phyloP scores from a whole-genome alignment of 2,888 invertebrate species.

The Polia nebulosa region DNA sequence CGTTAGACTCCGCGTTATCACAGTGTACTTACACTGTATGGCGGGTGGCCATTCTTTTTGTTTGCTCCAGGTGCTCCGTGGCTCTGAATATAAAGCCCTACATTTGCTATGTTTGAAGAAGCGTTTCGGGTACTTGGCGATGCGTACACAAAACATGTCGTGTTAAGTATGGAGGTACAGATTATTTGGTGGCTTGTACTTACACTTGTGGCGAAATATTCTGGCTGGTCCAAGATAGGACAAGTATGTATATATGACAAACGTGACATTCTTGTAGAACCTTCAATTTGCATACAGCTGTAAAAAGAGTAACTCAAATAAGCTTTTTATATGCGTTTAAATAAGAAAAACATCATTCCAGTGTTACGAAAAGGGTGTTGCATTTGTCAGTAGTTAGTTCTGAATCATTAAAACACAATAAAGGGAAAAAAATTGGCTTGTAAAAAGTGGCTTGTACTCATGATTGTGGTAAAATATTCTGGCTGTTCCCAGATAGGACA shows the following conservation, averaged over 20 bases:
- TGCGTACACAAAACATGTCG: slow-evolving; percentile 14
- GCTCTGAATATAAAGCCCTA: slow-evolving; percentile 71
- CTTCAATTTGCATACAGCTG: slow-evolving; percentile 24
- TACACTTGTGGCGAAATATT: slow-evolving; percentile 26
- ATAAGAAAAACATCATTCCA: no score
- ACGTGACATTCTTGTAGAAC: slow-evolving; percentile 28
- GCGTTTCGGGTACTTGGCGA: slow-evolving; percentile 50
- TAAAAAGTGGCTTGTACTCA: no score
- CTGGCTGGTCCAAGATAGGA: slow-evolving; percentile 8
- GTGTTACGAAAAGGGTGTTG: no score
- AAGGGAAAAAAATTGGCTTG: no score
- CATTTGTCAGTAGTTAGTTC: no score
- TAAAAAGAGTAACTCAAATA: neutral
- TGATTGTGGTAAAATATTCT: slow-evolving; percentile 21
- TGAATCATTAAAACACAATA: no score
- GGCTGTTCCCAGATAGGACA: slow-evolving; percentile 9
- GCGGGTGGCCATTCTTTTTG: slow-evolving; percentile 62
- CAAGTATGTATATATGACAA: neutral
- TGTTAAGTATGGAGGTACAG: slow-evolving; percentile 11
- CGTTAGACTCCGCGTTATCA: slow-evolving; percentile 71
- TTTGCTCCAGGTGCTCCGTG: slow-evolving; percentile 72
- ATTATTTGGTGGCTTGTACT: slow-evolving; percentile 17
- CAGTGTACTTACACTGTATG: slow-evolving; percentile 44
- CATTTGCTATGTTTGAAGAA: slow-evolving; percentile 72
- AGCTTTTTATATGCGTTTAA: neutral